phyloP scores from a whole-genome alignment of 2,888 invertebrate genomes.

The Zonitis immaculata region DNA sequence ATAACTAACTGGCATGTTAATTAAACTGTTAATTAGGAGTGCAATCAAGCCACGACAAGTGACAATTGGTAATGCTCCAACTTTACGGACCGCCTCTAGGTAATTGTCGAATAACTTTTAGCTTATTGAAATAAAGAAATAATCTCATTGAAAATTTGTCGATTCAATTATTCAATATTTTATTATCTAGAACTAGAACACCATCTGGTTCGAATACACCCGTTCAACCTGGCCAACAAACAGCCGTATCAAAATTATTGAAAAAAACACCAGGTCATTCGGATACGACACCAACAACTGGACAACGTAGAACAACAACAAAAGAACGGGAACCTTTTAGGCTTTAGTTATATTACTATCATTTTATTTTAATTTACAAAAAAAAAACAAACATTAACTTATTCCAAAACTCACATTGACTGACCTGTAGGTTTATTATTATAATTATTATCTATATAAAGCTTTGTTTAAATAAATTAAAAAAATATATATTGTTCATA shows the following conservation, averaged over 20 bases:
- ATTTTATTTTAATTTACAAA: neutral
- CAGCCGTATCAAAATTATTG: conserved; percentile 59
- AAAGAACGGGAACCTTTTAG: conserved; percentile 67
- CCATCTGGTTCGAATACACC: conserved; percentile 74
- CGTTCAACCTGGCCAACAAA: conserved; percentile 59
- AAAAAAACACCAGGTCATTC: conserved; percentile 67
- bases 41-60: conserved; percentile 45
- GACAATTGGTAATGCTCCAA: conserved; percentile 48
- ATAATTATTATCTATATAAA: conserved; percentile 12
- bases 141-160: neutral
- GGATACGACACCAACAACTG: conserved; percentile 51
- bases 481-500: conserved; percentile 44
- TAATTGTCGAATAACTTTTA: conserved; percentile 37
- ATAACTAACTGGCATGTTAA: conserved; percentile 41
- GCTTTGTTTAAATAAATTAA: conserved; percentile 27
- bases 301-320: conserved; percentile 41
- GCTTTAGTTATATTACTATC: conserved; percentile 51
- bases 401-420: conserved; percentile 42
- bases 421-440: conserved; percentile 36
- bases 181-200: conserved; percentile 61
- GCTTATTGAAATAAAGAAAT: neutral
- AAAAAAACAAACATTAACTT: conserved; percentile 26
- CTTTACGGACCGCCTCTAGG: conserved; percentile 49
- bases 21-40: conserved; percentile 44
- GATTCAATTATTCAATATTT: neutral